Conservation (phyloP, 2,888 invertebrate species). For the Drosophila ochracea region DNA sequence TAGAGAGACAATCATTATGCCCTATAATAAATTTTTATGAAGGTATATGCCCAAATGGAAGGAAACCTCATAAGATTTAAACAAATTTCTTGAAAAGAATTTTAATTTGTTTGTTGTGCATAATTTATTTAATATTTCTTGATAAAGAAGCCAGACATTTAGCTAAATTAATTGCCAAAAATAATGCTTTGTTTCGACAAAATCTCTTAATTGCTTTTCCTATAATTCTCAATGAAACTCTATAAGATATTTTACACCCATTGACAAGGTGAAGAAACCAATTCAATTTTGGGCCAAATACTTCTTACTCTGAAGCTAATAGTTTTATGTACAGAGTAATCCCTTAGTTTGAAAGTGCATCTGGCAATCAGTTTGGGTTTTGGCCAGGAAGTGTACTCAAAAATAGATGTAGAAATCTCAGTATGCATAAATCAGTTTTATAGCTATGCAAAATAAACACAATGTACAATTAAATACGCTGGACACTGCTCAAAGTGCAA, state of each 20-base stretch:
- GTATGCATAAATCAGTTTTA: conserved; percentile 37
- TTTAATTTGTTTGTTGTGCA: conserved; percentile 7
- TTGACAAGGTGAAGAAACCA: background rate
- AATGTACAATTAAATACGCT: conserved; percentile 54
- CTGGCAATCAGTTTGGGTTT: background rate
- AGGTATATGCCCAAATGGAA: conserved; percentile 18
- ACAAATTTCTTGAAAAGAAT: conserved; percentile 13
- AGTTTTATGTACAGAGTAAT: conserved; percentile 9
- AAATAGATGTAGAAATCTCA: conserved; percentile 5
- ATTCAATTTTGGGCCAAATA: background rate
- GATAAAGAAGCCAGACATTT: background rate
- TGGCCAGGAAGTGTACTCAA: conserved; percentile 34
- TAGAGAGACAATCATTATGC: conserved; percentile 41
- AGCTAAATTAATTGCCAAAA: background rate
- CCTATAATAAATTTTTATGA: conserved; percentile 24
- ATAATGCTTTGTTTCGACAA: background rate
- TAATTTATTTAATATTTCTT: conserved; percentile 1
- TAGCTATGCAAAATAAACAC: conserved; percentile 40
- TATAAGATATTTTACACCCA: background rate
- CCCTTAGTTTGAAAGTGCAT: background rate
- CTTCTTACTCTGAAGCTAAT: too few species aligned
- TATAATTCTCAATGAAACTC: background rate
- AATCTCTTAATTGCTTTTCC: background rate
- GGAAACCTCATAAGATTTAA: conserved; percentile 11
- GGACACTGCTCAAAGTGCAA: conserved; percentile 4